Evolutionary conservation across 2,113 vertebrate species (phyloP).

Genomic region (Gasterosteus aculeatus): DNA sequence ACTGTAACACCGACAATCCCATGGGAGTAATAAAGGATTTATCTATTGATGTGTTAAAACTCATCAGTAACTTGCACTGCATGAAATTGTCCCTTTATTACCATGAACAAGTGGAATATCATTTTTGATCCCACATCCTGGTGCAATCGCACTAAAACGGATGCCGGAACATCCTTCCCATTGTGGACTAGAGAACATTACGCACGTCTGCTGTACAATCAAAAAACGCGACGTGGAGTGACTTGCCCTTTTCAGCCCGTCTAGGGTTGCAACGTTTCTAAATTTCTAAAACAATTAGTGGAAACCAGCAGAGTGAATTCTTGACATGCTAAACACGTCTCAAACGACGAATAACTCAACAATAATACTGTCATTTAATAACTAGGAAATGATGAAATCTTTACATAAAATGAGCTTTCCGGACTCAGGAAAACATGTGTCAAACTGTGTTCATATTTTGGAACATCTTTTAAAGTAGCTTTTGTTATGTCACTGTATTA

Average conservation of each 20-base stretch:
- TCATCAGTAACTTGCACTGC: background rate
- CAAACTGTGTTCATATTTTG: background rate
- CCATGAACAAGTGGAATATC: background rate
- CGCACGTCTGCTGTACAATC: background rate
- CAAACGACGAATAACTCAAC: background rate
- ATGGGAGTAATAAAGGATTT: too few species aligned
- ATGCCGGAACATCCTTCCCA: background rate
- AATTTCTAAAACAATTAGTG: slow-evolving; percentile 15
- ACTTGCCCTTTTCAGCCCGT: slow-evolving; percentile 12
- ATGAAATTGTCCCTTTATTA: background rate
- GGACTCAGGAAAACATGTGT: background rate
- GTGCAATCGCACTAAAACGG: background rate
- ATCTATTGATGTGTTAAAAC: too few species aligned
- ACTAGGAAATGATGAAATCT: slow-evolving; percentile 1
- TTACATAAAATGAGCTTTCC: slow-evolving; percentile 9
- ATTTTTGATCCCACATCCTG: background rate
- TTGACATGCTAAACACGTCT: background rate
- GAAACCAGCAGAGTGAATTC: slow-evolving; percentile 27
- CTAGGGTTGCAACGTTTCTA: slow-evolving; percentile 22
- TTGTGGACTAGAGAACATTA: slow-evolving; percentile 1
- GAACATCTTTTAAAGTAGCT: background rate
- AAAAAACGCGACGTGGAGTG: background rate
- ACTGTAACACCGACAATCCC: too few species aligned
- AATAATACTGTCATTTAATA: slow-evolving; percentile 17
- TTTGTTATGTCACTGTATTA: background rate